A percentile compares a stretch with the other conserved stretches of the same genome.
These are phyloP conservation scores for Gryon sp. DNA, from an alignment of 1,140 invertebrate genomes.

Conservation along the genomic window DNA sequence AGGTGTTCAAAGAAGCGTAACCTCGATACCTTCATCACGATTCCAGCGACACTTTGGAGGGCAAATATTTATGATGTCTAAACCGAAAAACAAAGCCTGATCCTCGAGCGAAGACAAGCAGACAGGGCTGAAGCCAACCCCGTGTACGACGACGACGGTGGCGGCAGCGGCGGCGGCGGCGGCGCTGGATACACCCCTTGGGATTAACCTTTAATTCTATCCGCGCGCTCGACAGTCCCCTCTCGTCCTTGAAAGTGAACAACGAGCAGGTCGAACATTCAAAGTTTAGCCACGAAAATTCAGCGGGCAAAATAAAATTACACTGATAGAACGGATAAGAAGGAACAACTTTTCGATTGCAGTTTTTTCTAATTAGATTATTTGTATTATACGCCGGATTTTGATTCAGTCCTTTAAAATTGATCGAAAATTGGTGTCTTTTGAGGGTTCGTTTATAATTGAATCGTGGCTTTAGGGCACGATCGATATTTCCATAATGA, in stretches of 20 bases:
- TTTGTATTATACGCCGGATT: slow-evolving; percentile 18
- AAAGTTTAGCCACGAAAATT: slow-evolving; percentile 60
- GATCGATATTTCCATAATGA: no score
- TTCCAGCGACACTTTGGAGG: slow-evolving; percentile 70
- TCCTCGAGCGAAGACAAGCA: slow-evolving; percentile 52
- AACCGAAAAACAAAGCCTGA: slow-evolving; percentile 72
- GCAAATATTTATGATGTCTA: slow-evolving; percentile 77
- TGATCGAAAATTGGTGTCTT: no score
- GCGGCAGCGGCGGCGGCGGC: no score
- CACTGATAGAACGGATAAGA: slow-evolving; percentile 39
- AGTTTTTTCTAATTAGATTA: slow-evolving; percentile 47
- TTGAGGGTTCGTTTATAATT: no score
- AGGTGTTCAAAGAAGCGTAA: slow-evolving; percentile 7
- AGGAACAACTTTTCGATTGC: slow-evolving; percentile 43
- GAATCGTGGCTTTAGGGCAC: no score
- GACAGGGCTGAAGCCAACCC: slow-evolving; percentile 40
- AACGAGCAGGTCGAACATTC: slow-evolving; percentile 60
- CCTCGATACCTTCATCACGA: slow-evolving; percentile 39
- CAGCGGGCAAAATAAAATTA: slow-evolving; percentile 57
- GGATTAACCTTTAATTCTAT: slow-evolving; percentile 80
- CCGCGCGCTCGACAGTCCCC: slow-evolving; percentile 66
- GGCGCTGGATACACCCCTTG: slow-evolving; percentile 66
- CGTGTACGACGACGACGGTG: no score
- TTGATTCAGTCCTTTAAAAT: slow-evolving; percentile 3
- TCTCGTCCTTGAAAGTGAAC: slow-evolving; percentile 65